Evolutionary conservation across 2,797 vertebrate genomes (phyloP), one percentile per base, ranked within the genome.

Genomic region (Channallabes apus): DNA sequence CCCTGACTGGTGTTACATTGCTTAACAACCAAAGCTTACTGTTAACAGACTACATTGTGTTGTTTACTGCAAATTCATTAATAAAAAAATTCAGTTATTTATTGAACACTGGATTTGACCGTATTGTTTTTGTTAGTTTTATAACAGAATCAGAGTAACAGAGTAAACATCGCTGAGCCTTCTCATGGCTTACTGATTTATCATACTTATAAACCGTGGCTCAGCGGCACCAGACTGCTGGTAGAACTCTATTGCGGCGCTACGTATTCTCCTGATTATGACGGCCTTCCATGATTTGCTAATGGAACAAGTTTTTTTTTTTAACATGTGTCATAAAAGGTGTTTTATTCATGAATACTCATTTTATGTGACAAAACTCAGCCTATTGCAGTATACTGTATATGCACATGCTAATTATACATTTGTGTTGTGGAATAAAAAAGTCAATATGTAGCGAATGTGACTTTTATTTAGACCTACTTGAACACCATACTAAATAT

Each of bases 401-500:
- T 85, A 77, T 88, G 92, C 90, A 88, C 90, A 89, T 82, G 90
- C 84, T 87, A n/a, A 87, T 83, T 91, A 85, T 85, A 86, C 87
- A 89, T 89, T 86, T 88, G 95, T 96, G 94, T 95, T 95, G 92
- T 95, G 95, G 93, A 96, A 96, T 96, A 96, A 97, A 88, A 82
- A 78, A 77, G 68, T 71, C 88, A 84, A 85, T n/a, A 77, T 71
- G 72, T 54, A n/a, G 4, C 64, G 3, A 38, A 12, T 80, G 35
- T 78, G 71, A 18, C 35, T 81, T 38, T 81, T 64, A 22, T 81
- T 81, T 56, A 18, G 8, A 20, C 51, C 32, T 2, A 38, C 12
- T 56, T 24, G 56, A 32, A 32, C 11, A 12, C 22, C 5, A 56
- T 76, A 76, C 29, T 56, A 46, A 54, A 3, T 46, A 6, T n/a